Percentiles rank a stretch among this genome's conserved stretches.
Conservation (phyloP, 2,113 vertebrate genomes). For the Phalacrocorax brasilianus region DNA sequence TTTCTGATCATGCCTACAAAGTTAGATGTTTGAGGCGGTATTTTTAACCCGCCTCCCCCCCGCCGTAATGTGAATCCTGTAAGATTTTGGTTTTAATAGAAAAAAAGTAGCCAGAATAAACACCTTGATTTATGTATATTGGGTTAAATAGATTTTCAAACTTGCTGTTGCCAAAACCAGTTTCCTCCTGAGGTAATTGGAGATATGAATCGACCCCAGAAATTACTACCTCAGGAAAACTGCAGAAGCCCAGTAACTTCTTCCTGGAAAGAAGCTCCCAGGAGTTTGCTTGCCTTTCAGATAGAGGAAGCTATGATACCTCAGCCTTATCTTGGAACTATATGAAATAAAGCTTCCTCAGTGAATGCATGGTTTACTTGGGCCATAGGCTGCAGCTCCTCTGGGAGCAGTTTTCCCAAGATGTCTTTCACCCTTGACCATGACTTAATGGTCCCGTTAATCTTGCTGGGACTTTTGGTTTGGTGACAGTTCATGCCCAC, state of each 20-base stretch:
- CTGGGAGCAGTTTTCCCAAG: neutral
- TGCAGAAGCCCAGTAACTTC: neutral
- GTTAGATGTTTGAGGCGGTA: neutral
- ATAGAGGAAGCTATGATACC: neutral
- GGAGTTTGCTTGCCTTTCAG: neutral
- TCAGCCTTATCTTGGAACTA: neutral
- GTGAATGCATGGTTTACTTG: neutral
- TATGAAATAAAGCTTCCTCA: neutral
- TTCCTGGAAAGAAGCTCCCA: neutral
- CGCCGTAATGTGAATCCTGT: neutral
- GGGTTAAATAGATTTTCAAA: neutral
- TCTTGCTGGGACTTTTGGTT: neutral
- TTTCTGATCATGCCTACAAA: neutral
- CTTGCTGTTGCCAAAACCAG: neutral
- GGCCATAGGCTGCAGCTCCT: neutral
- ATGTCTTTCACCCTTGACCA: neutral
- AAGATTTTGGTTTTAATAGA: neutral
- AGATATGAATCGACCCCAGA: neutral
- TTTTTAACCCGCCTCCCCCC: accelerated
- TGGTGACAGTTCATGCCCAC: neutral
- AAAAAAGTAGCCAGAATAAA: neutral
- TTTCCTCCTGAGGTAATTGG: neutral
- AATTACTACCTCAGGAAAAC: neutral
- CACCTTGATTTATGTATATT: neutral
- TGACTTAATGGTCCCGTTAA: neutral